Evolutionary conservation across 2,113 vertebrate species (phyloP).

Genomic region (Hystrix cristata): DNA sequence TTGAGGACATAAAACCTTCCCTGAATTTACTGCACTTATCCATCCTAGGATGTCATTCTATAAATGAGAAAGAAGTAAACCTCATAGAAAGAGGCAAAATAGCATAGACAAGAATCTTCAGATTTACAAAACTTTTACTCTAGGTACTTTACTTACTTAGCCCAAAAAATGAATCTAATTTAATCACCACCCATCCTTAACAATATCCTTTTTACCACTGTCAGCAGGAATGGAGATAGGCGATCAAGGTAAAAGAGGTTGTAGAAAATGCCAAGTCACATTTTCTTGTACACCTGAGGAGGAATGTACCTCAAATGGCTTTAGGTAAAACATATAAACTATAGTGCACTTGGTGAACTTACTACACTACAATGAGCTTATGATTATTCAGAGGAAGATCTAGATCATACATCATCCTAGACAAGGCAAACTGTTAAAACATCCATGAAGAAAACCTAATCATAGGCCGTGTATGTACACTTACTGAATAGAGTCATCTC

Average conservation of each 20-base stretch:
- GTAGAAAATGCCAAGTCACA: background rate
- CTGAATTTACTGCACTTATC: background rate
- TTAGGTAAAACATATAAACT: constrained; percentile 26
- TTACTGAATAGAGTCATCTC: background rate
- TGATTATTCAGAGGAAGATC: background rate
- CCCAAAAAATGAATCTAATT: background rate
- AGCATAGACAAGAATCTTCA: background rate
- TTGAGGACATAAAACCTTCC: background rate
- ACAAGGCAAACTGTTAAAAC: constrained; percentile 33
- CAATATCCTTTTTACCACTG: background rate
- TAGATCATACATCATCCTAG: background rate
- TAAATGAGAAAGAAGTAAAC: background rate
- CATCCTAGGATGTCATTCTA: background rate
- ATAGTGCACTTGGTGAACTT: constrained; percentile 5
- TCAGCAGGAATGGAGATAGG: background rate
- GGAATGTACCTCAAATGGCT: background rate
- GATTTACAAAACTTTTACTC: background rate
- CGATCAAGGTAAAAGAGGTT: background rate
- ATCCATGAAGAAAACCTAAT: background rate
- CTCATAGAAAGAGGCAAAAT: background rate
- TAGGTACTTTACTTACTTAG: background rate
- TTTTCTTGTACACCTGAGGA: background rate
- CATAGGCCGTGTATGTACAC: background rate
- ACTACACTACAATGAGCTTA: background rate
- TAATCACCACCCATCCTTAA: background rate